These are phyloP conservation scores for Emys orbicularis DNA, from an alignment of 2,797 vertebrate genomes.

Conservation along the genomic window DNA sequence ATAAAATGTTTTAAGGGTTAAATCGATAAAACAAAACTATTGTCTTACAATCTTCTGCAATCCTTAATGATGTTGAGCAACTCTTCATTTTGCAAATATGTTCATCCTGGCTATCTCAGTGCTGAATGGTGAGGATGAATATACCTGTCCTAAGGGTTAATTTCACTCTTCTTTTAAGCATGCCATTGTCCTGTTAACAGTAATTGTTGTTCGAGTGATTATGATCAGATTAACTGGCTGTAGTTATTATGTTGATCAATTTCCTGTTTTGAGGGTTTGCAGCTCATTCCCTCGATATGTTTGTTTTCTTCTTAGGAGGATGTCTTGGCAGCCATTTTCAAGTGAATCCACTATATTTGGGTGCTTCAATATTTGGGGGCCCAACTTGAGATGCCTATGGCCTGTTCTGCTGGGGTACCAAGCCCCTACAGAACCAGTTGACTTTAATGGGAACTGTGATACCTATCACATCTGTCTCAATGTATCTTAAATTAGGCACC, in stretches of 20 bases:
- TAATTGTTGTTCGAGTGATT: constrained; percentile 72
- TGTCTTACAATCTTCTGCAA: constrained; percentile 59
- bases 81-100: constrained; percentile 65
- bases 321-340: constrained; percentile 32
- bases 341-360: constrained; percentile 9
- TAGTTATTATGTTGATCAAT: constrained; percentile 73
- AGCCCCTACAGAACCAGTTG: not conserved
- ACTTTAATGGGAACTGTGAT: not conserved
- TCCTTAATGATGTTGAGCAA: constrained; percentile 7
- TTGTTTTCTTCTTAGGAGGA: constrained; percentile 19
- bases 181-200: constrained; percentile 71
- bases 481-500: not conserved
- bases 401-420: not conserved
- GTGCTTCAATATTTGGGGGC: constrained; percentile 1
- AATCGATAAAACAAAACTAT: constrained; percentile 59
- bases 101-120: constrained; percentile 67
- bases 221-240: constrained; percentile 69
- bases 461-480: too few relatives aligned
- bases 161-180: constrained; percentile 74
- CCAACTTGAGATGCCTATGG: not conserved
- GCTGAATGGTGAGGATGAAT: constrained; percentile 52
- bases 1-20: constrained; percentile 64
- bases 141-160: constrained; percentile 64
- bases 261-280: constrained; percentile 61
- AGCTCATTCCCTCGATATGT: constrained; percentile 35